Conservation (phyloP, 2,797 vertebrate species). For the Lophius americanus region DNA sequence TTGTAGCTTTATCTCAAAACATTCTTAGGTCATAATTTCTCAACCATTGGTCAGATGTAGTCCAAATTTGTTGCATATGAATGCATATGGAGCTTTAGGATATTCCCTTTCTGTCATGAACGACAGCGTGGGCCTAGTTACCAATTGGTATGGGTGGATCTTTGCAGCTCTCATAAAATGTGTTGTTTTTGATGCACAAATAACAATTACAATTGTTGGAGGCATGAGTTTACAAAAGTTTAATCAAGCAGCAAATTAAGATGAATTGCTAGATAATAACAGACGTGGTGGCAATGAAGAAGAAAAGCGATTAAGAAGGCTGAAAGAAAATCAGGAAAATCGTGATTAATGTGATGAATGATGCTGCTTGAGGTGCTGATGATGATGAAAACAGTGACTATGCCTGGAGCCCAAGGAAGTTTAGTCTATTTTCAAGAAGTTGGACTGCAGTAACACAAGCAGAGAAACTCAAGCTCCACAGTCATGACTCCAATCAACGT, state of each 20-base stretch:
- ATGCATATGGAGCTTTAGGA: too few species aligned
- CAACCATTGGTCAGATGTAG: too few species aligned
- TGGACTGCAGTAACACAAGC: constrained; percentile 9
- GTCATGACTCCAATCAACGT: constrained; percentile 23
- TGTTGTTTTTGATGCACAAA: background rate
- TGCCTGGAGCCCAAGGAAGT: constrained; percentile 20
- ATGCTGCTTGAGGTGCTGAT: constrained; percentile 20
- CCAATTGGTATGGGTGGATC: too few species aligned
- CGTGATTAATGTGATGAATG: constrained; percentile 32
- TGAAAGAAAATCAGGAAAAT: constrained; percentile 10
- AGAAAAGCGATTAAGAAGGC: constrained; percentile 12
- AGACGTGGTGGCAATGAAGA: constrained; percentile 1
- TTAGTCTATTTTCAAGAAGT: constrained; percentile 18
- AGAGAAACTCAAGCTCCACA: constrained; percentile 18
- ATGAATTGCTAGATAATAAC: constrained; percentile 5
- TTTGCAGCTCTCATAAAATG: background rate
- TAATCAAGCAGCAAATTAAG: constrained; percentile 9
- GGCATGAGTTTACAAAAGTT: constrained; percentile 13
- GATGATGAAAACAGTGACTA: constrained; percentile 9
- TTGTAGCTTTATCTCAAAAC: too few species aligned
- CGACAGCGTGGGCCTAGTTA: too few species aligned
- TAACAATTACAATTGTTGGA: background rate
- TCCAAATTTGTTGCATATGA: too few species aligned
- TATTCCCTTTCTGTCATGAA: too few species aligned
- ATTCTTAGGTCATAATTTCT: too few species aligned